A percentile compares a stretch with the other conserved stretches of the same genome.
phyloP scores from a whole-genome alignment of 2,113 vertebrate species.

The Malurus cyaneus region DNA sequence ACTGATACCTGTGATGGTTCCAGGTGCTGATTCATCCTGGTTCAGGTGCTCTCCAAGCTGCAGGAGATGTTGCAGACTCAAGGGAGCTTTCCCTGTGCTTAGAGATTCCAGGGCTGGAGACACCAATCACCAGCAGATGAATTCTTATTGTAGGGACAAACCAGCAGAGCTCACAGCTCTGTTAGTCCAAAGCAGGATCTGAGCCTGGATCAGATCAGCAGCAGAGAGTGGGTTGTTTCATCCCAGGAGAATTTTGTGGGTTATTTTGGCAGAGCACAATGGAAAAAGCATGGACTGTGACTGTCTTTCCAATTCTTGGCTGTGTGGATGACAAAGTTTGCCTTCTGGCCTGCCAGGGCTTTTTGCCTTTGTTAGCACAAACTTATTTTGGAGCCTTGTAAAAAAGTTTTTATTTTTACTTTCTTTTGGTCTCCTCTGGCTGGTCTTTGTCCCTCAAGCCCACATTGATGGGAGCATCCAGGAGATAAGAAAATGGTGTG shows the following conservation, averaged over 20 bases:
- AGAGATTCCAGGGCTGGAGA: not conserved
- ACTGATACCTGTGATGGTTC: not conserved
- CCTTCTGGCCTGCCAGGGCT: constrained; percentile 38
- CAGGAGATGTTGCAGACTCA: not conserved
- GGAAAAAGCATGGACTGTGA: constrained; percentile 49
- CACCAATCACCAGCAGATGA: not conserved
- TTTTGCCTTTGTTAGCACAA: constrained; percentile 23
- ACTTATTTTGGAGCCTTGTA: not conserved
- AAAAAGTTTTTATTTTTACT: not conserved
- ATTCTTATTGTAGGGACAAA: not conserved
- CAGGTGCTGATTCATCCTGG: no score
- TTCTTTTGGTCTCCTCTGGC: not conserved
- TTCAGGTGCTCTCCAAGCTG: not conserved
- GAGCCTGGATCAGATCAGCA: not conserved
- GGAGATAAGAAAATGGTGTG: constrained; percentile 27
- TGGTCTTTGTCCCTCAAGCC: not conserved
- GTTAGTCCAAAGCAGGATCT: not conserved
- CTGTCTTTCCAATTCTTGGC: constrained; percentile 38
- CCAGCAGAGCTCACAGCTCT: not conserved
- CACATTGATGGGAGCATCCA: not conserved
- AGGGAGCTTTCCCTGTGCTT: not conserved
- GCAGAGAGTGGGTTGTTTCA: not conserved
- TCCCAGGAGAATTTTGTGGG: constrained; percentile 9
- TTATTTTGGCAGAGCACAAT: constrained; percentile 47
- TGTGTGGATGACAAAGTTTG: constrained; percentile 37